phyloP scores from a whole-genome alignment of 2,797 vertebrate species.

The Manis javanica region DNA sequence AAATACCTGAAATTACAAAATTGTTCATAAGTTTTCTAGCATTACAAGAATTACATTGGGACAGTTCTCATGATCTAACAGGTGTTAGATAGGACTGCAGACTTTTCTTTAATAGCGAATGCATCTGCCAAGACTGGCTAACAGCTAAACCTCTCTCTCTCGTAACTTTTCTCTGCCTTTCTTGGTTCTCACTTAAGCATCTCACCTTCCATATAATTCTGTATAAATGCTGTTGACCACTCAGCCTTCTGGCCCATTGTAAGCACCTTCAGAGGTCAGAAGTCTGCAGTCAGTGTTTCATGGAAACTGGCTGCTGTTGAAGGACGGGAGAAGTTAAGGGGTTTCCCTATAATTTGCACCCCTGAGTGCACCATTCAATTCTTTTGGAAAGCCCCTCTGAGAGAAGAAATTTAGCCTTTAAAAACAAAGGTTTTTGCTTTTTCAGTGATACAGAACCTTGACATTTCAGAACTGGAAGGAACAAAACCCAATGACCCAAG shows the following conservation, averaged over 20 bases:
- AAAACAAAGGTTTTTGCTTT: slow-evolving; percentile 69
- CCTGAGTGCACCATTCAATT: slow-evolving; percentile 35
- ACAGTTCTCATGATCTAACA: neutral
- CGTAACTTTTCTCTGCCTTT: neutral
- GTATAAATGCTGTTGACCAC: neutral
- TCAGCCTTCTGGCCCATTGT: neutral
- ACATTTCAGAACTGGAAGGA: slow-evolving; percentile 50
- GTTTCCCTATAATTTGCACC: slow-evolving; percentile 60
- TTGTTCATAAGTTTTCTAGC: neutral
- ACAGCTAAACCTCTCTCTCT: neutral
- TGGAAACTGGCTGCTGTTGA: neutral
- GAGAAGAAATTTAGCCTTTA: slow-evolving; percentile 42
- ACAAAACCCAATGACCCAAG: neutral
- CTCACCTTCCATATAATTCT: neutral
- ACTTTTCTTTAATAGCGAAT: neutral
- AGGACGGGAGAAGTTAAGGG: slow-evolving; percentile 43
- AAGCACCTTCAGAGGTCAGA: neutral
- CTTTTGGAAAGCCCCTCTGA: slow-evolving; percentile 75
- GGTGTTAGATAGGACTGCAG: neutral
- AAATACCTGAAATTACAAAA: neutral
- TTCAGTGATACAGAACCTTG: slow-evolving; percentile 50
- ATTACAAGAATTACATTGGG: neutral
- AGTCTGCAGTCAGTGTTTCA: neutral
- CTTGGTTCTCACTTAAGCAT: neutral
- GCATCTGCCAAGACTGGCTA: neutral